These are phyloP conservation scores for Notocelia uddmanniana DNA, from an alignment of 2,888 invertebrate species.

Conservation along the genomic window DNA sequence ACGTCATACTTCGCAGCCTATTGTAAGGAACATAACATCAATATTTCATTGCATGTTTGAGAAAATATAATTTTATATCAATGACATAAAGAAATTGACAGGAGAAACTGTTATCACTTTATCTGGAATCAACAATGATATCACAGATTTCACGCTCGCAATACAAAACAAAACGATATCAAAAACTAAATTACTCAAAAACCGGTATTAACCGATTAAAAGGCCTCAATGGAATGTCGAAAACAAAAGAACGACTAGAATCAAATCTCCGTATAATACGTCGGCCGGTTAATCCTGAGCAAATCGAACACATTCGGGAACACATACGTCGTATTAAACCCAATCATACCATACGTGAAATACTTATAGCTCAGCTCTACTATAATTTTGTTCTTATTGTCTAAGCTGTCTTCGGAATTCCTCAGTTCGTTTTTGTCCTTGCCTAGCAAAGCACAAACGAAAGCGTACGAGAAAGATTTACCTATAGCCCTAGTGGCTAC, in stretches of 20 bases:
- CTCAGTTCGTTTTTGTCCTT: conserved; percentile 88
- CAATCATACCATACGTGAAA: conserved; percentile 92
- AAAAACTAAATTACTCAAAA: background rate
- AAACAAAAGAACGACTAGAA: conserved; percentile 47
- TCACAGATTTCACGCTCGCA: background rate
- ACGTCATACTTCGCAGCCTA: too few relatives aligned
- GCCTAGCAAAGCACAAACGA: conserved; percentile 89
- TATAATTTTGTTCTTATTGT: conserved; percentile 89
- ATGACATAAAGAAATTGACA: background rate
- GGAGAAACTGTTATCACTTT: background rate
- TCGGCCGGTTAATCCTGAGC: conserved; percentile 91
- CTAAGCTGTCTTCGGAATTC: conserved; percentile 87
- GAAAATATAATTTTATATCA: background rate
- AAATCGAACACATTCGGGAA: conserved; percentile 92
- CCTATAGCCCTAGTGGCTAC: conserved; percentile 88
- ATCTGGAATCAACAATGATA: background rate
- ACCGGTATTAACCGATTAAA: conserved; percentile 17
- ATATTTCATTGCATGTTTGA: too few relatives aligned
- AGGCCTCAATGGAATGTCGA: conserved; percentile 28
- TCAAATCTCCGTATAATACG: conserved; percentile 94
- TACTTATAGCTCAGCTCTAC: conserved; percentile 95
- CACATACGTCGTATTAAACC: conserved; percentile 91
- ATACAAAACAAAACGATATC: background rate
- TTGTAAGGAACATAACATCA: too few relatives aligned
- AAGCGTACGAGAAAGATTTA: conserved; percentile 89